These are phyloP conservation scores for Suricata suricatta DNA, from an alignment of 2,113 vertebrate species.

Conservation along the genomic window DNA sequence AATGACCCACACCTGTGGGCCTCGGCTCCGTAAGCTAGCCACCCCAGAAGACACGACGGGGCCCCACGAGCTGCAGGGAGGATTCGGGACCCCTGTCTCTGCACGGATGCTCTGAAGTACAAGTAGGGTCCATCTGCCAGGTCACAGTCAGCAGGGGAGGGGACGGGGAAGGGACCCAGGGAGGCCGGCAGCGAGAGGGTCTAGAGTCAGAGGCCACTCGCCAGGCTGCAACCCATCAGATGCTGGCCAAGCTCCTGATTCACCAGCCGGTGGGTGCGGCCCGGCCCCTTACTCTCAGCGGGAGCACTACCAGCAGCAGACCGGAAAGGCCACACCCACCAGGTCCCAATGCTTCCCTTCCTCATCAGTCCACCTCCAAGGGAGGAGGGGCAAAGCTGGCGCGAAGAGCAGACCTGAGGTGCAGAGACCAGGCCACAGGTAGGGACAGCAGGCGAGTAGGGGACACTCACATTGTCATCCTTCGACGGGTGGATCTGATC, in stretches of 20 bases:
- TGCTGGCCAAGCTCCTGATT: neutral
- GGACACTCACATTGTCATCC: conserved; percentile 83
- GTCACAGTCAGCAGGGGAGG: neutral
- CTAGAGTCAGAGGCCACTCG: neutral
- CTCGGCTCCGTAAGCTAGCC: neutral
- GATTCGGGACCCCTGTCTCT: neutral
- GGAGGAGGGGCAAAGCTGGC: neutral
- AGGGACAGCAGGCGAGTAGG: neutral
- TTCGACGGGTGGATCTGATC: conserved; percentile 84
- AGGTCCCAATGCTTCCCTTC: neutral
- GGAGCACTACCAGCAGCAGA: too few relatives aligned
- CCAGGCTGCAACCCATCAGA: neutral
- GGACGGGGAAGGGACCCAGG: neutral
- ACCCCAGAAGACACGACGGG: neutral
- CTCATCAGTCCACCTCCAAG: too few relatives aligned
- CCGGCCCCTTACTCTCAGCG: neutral
- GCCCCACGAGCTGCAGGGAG: neutral
- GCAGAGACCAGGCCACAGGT: neutral
- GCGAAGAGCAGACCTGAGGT: neutral
- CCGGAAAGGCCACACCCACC: neutral
- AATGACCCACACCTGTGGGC: too few relatives aligned
- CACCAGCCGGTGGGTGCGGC: rapidly evolving
- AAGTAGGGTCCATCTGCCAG: neutral
- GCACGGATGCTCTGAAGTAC: neutral
- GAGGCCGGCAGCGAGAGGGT: neutral